Percentiles rank a stretch among this genome's conserved stretches.
Conservation (phyloP, 2,113 vertebrate species). For the Nycticebus coucang region DNA sequence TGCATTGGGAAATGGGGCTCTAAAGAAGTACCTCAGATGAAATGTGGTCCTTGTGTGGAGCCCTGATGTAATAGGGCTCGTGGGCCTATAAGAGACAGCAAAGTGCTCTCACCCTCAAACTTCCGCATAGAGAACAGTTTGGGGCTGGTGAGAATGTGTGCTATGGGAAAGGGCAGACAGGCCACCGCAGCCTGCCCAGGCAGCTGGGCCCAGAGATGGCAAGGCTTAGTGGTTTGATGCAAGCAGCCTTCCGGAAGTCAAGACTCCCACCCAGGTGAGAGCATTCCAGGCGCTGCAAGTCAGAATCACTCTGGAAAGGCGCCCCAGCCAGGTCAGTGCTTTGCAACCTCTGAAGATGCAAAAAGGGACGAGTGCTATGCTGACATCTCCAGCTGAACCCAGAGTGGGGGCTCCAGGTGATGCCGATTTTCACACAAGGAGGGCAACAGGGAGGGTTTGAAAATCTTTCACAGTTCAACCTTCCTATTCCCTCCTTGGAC, state of each 20-base stretch:
- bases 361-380: background rate
- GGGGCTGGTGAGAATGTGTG: background rate
- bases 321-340: background rate
- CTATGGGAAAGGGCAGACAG: background rate
- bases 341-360: background rate
- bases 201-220: too few relatives aligned
- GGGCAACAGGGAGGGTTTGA: accelerated
- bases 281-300: background rate
- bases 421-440: background rate
- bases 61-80: background rate
- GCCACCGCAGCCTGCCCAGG: background rate
- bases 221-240: background rate
- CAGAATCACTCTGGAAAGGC: background rate
- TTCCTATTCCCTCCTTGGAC: background rate
- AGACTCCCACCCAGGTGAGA: background rate
- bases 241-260: background rate
- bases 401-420: background rate
- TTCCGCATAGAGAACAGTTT: background rate
- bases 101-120: background rate
- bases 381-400: background rate
- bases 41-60: background rate
- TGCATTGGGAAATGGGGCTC: background rate
- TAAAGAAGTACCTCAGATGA: background rate
- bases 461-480: too few relatives aligned
- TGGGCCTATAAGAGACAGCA: background rate